Conservation (phyloP, 37 sponge, comb jelly and placozoan species). For the Bolinopsis microptera region DNA sequence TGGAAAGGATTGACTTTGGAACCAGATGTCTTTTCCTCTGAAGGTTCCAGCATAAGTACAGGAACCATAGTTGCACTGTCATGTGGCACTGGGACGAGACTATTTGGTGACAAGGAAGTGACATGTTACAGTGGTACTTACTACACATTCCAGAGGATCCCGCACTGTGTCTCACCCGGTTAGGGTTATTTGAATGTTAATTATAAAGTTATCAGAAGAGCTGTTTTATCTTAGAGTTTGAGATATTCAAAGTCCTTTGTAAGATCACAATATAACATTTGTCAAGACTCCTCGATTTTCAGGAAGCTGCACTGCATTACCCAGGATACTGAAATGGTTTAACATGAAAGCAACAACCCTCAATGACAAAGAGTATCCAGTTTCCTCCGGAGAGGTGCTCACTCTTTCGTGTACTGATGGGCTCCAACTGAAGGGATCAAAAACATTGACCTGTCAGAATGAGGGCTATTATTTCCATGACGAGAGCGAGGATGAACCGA, state of each 20-base stretch:
- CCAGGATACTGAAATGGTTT: not conserved
- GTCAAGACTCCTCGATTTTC: too few species aligned
- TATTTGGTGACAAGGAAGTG: not conserved
- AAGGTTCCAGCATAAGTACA: not conserved
- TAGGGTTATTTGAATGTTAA: not conserved
- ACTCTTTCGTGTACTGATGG: not conserved
- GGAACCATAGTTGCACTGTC: not conserved
- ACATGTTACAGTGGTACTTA: not conserved
- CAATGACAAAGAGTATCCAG: not conserved
- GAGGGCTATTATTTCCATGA: not conserved
- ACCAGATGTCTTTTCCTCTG: not conserved
- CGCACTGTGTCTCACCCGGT: not conserved
- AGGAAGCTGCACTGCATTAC: not conserved
- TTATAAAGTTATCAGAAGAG: too few species aligned
- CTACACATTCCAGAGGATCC: not conserved
- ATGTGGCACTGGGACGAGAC: not conserved
- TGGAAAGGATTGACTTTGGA: not conserved
- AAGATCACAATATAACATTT: too few species aligned
- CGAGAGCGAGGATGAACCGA: not conserved
- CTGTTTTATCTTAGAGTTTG: too few species aligned
- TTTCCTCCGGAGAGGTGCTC: not conserved
- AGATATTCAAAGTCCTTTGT: too few species aligned
- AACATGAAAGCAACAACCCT: not conserved
- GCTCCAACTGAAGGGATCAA: not conserved
- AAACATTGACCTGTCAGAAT: not conserved